phyloP scores from a whole-genome alignment of 1,140 invertebrate genomes.

The Rhyzopertha dominica region DNA sequence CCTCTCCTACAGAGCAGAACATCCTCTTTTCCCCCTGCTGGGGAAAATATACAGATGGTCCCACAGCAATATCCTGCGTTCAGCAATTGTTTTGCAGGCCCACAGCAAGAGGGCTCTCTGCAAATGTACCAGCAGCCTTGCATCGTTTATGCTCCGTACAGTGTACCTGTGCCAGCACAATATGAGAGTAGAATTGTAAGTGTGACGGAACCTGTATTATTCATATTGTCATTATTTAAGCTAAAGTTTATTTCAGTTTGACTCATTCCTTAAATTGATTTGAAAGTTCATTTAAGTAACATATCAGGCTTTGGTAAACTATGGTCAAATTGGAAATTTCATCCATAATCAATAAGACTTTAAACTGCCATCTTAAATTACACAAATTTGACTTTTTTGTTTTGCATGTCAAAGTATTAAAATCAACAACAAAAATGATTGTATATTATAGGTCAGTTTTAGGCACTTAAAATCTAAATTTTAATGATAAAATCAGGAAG shows the following conservation, averaged over 20 bases:
- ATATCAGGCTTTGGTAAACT: slow-evolving; percentile 14
- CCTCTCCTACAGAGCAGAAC: slow-evolving; percentile 20
- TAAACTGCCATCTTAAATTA: no score
- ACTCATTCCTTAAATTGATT: neutral
- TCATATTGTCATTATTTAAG: neutral
- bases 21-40: slow-evolving; percentile 9
- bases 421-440: no score
- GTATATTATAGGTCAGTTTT: no score
- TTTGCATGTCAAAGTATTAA: no score
- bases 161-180: slow-evolving; percentile 31
- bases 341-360: neutral
- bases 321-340: neutral
- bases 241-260: neutral
- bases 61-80: slow-evolving; percentile 19
- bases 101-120: slow-evolving; percentile 16
- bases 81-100: slow-evolving; percentile 10
- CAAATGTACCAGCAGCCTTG: slow-evolving; percentile 36
- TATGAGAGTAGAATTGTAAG: slow-evolving; percentile 39
- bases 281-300: slow-evolving; percentile 2
- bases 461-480: no score
- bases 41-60: slow-evolving; percentile 13
- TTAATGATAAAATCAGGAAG: no score
- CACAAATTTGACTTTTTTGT: no score
- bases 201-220: slow-evolving; percentile 4
- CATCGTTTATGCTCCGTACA: slow-evolving; percentile 37